phyloP scores from a whole-genome alignment of 2,113 vertebrate species.

The Rattus rattus region DNA sequence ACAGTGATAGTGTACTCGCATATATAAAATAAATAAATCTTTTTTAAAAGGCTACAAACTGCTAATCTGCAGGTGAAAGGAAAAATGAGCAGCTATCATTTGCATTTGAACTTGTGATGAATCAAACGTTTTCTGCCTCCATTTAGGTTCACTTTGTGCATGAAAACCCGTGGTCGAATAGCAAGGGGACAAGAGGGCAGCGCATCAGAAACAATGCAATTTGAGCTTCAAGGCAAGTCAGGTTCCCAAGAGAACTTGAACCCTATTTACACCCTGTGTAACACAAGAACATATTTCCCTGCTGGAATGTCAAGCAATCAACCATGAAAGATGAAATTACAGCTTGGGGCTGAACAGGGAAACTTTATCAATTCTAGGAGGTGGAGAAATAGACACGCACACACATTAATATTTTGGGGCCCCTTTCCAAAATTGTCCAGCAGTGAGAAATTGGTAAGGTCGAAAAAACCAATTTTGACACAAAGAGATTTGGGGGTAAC shows the following conservation, averaged over 20 bases:
- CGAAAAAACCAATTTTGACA: constrained; percentile 31
- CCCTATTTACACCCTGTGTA: constrained; percentile 60
- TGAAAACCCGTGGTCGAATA: constrained; percentile 34
- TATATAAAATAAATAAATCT: no score
- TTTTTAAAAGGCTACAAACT: constrained; percentile 35
- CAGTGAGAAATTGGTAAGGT: constrained; percentile 28
- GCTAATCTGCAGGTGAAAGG: constrained; percentile 57
- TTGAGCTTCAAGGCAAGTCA: not conserved
- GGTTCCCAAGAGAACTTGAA: constrained; percentile 48
- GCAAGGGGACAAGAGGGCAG: not conserved
- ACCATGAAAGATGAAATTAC: constrained; percentile 76
- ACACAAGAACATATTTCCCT: constrained; percentile 70
- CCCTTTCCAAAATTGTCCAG: constrained; percentile 63
- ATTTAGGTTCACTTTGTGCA: constrained; percentile 22
- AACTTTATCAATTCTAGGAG: constrained; percentile 78
- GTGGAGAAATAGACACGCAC: constrained; percentile 60
- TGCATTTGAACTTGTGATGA: constrained; percentile 76
- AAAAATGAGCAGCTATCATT: constrained; percentile 60
- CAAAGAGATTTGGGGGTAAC: not conserved
- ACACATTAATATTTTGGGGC: constrained; percentile 73
- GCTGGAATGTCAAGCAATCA: constrained; percentile 65
- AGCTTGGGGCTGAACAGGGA: not conserved
- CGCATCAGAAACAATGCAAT: not conserved
- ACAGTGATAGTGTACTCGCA: no score
- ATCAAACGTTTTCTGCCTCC: constrained; percentile 71